phyloP scores from a whole-genome alignment of 2,888 invertebrate species.

The Ischnus inquisitorius region DNA sequence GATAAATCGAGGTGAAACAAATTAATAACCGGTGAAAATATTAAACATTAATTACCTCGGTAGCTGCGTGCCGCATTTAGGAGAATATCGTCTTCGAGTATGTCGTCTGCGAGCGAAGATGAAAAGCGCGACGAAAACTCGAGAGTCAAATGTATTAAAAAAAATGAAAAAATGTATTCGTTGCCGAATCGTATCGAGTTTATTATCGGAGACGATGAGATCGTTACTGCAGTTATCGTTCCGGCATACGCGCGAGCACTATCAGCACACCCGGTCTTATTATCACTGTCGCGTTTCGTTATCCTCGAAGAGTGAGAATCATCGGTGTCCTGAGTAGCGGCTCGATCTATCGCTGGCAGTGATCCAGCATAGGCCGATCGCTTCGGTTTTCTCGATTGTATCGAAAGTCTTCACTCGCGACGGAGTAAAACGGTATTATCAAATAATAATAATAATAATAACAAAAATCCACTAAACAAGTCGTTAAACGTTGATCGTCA shows the following conservation, averaged over 20 bases:
- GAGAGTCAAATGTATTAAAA: background rate
- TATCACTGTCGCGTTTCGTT: constrained; percentile 35
- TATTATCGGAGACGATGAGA: background rate
- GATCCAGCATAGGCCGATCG: background rate
- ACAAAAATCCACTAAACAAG: background rate
- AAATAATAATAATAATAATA: background rate
- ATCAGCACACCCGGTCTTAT: constrained; percentile 30
- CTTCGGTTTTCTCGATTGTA: background rate
- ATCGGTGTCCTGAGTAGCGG: constrained; percentile 15
- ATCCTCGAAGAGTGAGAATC: constrained; percentile 27
- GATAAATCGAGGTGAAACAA: background rate
- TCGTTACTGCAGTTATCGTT: constrained; percentile 5
- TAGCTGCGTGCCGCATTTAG: constrained; percentile 78
- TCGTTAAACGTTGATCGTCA: background rate
- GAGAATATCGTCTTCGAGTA: constrained; percentile 20
- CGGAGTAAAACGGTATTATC: background rate
- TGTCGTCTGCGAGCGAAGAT: background rate
- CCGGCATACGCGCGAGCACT: background rate
- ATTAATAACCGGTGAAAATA: constrained; percentile 5
- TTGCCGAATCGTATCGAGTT: background rate
- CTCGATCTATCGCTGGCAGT: background rate
- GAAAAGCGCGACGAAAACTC: background rate
- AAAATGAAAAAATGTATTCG: constrained; percentile 3
- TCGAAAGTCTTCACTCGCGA: constrained; percentile 24
- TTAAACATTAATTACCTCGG: constrained; percentile 75